phyloP scores from a whole-genome alignment of 2,113 vertebrate genomes.

The Lepisosteus osseus region DNA sequence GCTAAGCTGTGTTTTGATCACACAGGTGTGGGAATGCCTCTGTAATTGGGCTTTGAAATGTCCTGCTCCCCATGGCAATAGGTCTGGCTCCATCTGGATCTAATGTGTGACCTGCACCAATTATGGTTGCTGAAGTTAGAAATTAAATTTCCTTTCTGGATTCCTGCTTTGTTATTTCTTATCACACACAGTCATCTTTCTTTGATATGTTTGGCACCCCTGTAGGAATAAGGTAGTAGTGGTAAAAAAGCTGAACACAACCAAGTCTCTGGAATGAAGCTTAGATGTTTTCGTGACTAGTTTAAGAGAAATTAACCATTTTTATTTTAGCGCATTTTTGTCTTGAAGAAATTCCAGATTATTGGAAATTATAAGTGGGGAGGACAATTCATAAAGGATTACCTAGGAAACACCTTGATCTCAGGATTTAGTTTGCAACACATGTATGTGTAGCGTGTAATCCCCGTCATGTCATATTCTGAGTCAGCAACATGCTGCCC shows the following conservation, averaged over 20 bases:
- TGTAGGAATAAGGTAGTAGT: conserved; percentile 12
- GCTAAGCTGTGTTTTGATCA: not conserved
- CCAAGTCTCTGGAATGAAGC: conserved; percentile 32
- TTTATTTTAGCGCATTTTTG: conserved; percentile 53
- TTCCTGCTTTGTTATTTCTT: conserved; percentile 42
- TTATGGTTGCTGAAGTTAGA: conserved; percentile 29
- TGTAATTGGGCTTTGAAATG: conserved; percentile 36
- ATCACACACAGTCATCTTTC: conserved; percentile 36
- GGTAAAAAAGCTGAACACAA: conserved; percentile 4
- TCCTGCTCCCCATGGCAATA: conserved; percentile 43
- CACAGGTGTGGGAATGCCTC: not conserved
- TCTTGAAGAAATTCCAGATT: conserved; percentile 51
- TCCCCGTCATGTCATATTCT: no score
- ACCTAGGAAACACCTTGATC: conserved; percentile 35
- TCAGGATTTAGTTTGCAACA: conserved; percentile 17
- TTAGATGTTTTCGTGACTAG: conserved; percentile 38
- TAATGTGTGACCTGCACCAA: conserved; percentile 45
- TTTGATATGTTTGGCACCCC: conserved; percentile 51
- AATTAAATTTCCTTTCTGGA: conserved; percentile 26
- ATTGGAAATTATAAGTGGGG: conserved; percentile 31
- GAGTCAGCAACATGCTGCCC: conserved; percentile 21
- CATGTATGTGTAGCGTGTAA: no score
- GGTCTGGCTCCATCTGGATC: conserved; percentile 62
- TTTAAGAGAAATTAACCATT: conserved; percentile 47
- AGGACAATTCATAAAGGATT: conserved; percentile 35